Percentiles rank a stretch among this genome's conserved stretches.
phyloP scores from a whole-genome alignment of 2,797 vertebrate genomes.

The Labeo calbasu region DNA sequence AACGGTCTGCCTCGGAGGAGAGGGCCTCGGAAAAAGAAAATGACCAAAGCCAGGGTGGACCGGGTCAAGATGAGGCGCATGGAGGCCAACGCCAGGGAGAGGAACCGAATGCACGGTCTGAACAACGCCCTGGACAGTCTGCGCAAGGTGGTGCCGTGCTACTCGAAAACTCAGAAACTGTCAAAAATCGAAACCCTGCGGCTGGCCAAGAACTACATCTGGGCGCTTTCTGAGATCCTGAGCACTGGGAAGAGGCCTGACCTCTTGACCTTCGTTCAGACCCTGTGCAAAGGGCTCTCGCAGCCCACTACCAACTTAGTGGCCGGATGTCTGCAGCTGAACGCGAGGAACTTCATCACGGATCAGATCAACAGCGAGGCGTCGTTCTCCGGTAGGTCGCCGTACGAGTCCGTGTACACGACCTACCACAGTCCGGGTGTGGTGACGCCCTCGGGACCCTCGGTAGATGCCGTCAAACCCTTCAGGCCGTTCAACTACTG shows the following conservation, averaged over 20 bases:
- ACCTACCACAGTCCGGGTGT: slow-evolving; percentile 86
- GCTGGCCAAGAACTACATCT: slow-evolving; percentile 93
- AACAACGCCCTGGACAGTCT: slow-evolving; percentile 90
- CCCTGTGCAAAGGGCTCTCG: slow-evolving; percentile 90
- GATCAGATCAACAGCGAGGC: slow-evolving; percentile 81
- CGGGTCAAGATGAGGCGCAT: slow-evolving; percentile 88
- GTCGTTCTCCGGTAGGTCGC: slow-evolving; percentile 80
- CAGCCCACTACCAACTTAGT: slow-evolving; percentile 93
- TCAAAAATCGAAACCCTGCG: slow-evolving; percentile 94
- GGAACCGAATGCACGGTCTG: slow-evolving; percentile 90
- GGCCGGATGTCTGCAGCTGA: slow-evolving; percentile 91
- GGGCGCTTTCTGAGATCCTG: slow-evolving; percentile 91
- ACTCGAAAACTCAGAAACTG: slow-evolving; percentile 93
- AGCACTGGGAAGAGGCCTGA: slow-evolving; percentile 89
- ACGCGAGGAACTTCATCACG: slow-evolving; percentile 84
- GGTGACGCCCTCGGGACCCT: slow-evolving; percentile 79
- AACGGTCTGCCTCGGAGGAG: slow-evolving; percentile 83
- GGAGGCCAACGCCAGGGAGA: slow-evolving; percentile 88
- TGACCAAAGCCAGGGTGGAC: slow-evolving; percentile 85
- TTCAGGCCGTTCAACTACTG: slow-evolving; percentile 87
- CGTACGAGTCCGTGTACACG: slow-evolving; percentile 85
- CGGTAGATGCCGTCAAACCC: slow-evolving; percentile 81
- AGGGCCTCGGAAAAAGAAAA: slow-evolving; percentile 88
- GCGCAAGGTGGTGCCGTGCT: slow-evolving; percentile 91
- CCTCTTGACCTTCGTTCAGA: slow-evolving; percentile 89